Base-by-base conservation (phyloP, 2,113 vertebrate genomes). In the Aptenodytes patagonicus region DNA sequence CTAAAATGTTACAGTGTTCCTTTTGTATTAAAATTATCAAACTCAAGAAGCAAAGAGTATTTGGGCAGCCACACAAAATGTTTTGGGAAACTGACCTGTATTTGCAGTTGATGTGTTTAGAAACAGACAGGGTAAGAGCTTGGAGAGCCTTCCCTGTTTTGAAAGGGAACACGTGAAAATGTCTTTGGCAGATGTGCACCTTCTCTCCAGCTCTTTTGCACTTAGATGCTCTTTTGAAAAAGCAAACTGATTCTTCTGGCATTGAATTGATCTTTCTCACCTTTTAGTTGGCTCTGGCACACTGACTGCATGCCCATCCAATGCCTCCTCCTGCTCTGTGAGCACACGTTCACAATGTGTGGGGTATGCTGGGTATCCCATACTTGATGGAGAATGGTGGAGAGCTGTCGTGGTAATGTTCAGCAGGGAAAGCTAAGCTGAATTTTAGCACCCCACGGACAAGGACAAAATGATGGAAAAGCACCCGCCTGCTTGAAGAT, bases 261-360 rank as follows among this genome's bases (percentile, higher is more conserved):
- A 20, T 11, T 60, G 64, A 60, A 62, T 29, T 71, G n/a, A 28
- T 84, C 52, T 87, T 95, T 82, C n/a, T 52, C 44, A 71, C 52
- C 21, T 71, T 58, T 34, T 29, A 42, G 17, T 8, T 78, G 15
- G 13, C 69, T 64, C 55, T 62, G 69, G 31, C 38, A 49, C 25
- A 3, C 32, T 20, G 57, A 76, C 26, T 15, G 17, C 0, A 1
- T 61, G 17, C 29, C 47, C 10, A 3, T 51, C 32, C 65, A 31
- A 3, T 25, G 54, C 38, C 11, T 31, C 16, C n/a, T 51, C 32
- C 61, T 29, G 32, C 40, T 36, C 58, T 12, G 2, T 11, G 19
- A 55, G 46, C 42, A 32, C 83, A n/a, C 0, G 0, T 36, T 65
- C 36, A 16, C 71, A 36, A 7, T 2, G 1, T 47, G 31, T 2